Percentiles rank a stretch among this genome's conserved stretches.
These are phyloP conservation scores for Pachyrhynchus sulphureomaculatus DNA, from an alignment of 1,140 invertebrate genomes.

Conservation along the genomic window DNA sequence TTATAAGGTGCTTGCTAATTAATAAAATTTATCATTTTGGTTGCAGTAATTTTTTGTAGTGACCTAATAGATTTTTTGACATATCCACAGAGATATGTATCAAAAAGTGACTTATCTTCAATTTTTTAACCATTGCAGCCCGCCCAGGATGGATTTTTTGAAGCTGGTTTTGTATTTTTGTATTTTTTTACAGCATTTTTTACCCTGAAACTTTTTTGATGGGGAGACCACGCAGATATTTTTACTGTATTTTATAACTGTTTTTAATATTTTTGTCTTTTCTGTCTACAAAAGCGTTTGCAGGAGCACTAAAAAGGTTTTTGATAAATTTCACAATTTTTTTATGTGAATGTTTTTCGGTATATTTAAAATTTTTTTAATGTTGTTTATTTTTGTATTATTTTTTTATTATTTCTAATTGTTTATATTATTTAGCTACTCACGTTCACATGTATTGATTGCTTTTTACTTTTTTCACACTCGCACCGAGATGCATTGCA, in stretches of 20 bases:
- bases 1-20: too few relatives aligned
- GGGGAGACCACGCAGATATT: conserved; percentile 6
- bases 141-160: conserved; percentile 49
- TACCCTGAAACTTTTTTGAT: conserved; percentile 28
- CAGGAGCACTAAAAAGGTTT: conserved; percentile 49
- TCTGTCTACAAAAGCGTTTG: conserved; percentile 55
- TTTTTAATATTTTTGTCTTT: conserved; percentile 34
- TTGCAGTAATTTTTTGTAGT: conserved; percentile 12
- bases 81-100: conserved; percentile 50
- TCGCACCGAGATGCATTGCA: conserved; percentile 65
- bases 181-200: conserved; percentile 48
- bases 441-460: conserved; percentile 70
- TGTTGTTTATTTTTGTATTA: conserved; percentile 14
- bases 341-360: conserved; percentile 17
- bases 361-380: conserved; percentile 27
- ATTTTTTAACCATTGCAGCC: conserved; percentile 52
- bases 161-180: conserved; percentile 47
- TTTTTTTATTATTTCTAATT: conserved; percentile 29
- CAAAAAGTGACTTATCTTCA: conserved; percentile 36
- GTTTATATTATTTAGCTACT: conserved; percentile 55
- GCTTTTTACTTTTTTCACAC: conserved; percentile 57
- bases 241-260: conserved; percentile 12
- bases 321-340: conserved; percentile 32
- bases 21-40: conserved; percentile 8
- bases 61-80: conserved; percentile 44